Evolutionary conservation across 1,140 invertebrate genomes (phyloP), one percentile per base, ranked within the genome.

Genomic region (Aphaenogaster floridana): DNA sequence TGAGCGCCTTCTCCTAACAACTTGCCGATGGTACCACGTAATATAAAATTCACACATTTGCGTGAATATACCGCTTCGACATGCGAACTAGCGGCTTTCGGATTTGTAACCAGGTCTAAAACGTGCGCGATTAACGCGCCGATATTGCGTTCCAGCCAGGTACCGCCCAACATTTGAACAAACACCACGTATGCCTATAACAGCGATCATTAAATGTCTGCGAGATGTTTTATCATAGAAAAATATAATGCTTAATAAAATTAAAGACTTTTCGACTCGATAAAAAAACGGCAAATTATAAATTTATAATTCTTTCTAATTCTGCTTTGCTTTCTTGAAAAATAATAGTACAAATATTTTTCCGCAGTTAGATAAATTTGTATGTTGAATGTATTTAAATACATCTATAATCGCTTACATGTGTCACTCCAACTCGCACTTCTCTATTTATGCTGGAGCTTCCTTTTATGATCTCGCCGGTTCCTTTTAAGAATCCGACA

Each of bases 41-140:
- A 96, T 92, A 99, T 99, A 94, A 99, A 99, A 93, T 98, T 98
- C 64, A 99, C 98, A 94, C 99, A 99, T 95, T 99, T 99, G 88
- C 99, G 96, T 0, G 99, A 99, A 95, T 99, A 99, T 4, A 99
- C 99, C 48, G 99, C 99, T 95, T 99, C 99, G 7, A 99, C 98
- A 94, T 99, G 99, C 0, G 98, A 98, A 13, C 98, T 98, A 0
- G 98, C 98, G 15, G 98, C 98, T 95, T 99, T 99, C 0, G 98
- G 98, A 96, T 98, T 98, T 0, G 98, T 98, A 0, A 99, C 98
- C 81, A 99, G 95, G 91, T 99, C 99, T 50, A 99, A 94, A 5
- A 99, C 96, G 94, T 99, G 99, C 17, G 96, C 97, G 13, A 99
- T 95, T 90, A 99, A 97, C 0, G 97, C 96, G 64, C 97, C 97